Percentiles rank a stretch among this genome's conserved stretches.
Conservation (phyloP, 2,797 vertebrate species). For the Varecia variegata region DNA sequence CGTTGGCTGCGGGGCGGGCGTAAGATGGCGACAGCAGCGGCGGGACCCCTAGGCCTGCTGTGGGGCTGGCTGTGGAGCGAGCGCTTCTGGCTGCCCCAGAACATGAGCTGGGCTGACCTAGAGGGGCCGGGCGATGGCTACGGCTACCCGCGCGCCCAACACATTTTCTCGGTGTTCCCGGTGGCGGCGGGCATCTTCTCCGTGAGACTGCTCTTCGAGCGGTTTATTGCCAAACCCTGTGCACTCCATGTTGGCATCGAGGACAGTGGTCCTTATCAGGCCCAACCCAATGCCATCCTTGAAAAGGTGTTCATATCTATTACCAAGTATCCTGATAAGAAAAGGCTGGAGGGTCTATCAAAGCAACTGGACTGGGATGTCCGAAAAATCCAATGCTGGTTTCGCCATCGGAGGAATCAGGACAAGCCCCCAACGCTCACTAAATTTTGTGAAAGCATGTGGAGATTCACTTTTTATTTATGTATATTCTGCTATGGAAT, state of each 20-base stretch:
- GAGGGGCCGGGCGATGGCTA: constrained; percentile 77
- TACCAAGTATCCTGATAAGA: constrained; percentile 92
- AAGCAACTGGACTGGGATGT: constrained; percentile 99
- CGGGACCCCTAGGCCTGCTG: constrained; percentile 80
- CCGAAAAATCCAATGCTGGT: constrained; percentile 96
- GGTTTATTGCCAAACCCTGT: constrained; percentile 95
- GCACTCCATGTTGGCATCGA: constrained; percentile 93
- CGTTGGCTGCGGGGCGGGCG: constrained; percentile 54
- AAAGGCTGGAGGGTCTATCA: constrained; percentile 92
- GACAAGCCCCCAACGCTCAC: constrained; percentile 95
- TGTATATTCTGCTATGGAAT: constrained; percentile 95
- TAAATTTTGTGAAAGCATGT: constrained; percentile 99
- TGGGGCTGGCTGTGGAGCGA: constrained; percentile 95
- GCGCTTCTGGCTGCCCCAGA: constrained; percentile 94
- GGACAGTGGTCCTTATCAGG: constrained; percentile 86
- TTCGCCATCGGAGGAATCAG: constrained; percentile 96
- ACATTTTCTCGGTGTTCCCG: constrained; percentile 89
- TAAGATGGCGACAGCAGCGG: constrained; percentile 77
- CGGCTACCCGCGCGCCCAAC: constrained; percentile 84
- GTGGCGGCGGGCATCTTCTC: constrained; percentile 89
- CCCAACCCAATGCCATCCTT: constrained; percentile 91
- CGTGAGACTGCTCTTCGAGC: constrained; percentile 91
- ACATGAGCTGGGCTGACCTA: constrained; percentile 93
- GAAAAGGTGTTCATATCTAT: constrained; percentile 90
- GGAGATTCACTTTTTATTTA: constrained; percentile 98